Evolutionary conservation across 2,797 vertebrate genomes (phyloP).

Genomic region (Sus cebifrons): DNA sequence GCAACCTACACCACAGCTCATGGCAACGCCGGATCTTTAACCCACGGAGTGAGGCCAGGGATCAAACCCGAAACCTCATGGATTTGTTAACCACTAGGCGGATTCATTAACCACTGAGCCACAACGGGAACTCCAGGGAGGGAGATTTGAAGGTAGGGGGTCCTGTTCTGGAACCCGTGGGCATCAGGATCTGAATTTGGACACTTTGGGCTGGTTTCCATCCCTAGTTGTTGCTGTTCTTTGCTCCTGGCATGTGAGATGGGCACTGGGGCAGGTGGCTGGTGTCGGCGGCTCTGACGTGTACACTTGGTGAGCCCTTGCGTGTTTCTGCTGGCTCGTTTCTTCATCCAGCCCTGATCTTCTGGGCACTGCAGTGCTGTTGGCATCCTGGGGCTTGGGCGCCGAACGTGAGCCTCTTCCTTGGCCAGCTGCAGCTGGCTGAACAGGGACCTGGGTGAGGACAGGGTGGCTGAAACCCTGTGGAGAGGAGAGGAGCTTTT

Average conservation of each 20-base stretch:
- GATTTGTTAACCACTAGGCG: no score
- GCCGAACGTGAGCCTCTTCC: neutral
- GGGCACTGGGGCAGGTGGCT: neutral
- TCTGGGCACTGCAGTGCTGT: neutral
- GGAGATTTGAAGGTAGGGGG: neutral
- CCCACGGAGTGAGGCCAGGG: no score
- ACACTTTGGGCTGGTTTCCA: accelerated
- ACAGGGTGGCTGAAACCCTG: neutral
- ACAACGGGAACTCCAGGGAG: neutral
- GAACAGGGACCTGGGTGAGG: neutral
- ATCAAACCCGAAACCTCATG: no score
- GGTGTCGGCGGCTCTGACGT: neutral
- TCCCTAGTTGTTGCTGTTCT: neutral
- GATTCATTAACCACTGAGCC: no score
- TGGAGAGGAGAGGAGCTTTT: neutral
- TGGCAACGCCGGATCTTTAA: no score
- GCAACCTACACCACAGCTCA: no score
- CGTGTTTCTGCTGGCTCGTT: neutral
- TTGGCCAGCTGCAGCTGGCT: neutral
- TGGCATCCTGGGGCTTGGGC: neutral
- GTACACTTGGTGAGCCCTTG: neutral
- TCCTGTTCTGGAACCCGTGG: neutral
- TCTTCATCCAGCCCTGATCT: neutral
- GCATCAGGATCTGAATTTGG: neutral
- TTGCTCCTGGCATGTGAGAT: neutral